Evolutionary conservation across 1,140 invertebrate species (phyloP).

Genomic region (Habropoda laboriosa): DNA sequence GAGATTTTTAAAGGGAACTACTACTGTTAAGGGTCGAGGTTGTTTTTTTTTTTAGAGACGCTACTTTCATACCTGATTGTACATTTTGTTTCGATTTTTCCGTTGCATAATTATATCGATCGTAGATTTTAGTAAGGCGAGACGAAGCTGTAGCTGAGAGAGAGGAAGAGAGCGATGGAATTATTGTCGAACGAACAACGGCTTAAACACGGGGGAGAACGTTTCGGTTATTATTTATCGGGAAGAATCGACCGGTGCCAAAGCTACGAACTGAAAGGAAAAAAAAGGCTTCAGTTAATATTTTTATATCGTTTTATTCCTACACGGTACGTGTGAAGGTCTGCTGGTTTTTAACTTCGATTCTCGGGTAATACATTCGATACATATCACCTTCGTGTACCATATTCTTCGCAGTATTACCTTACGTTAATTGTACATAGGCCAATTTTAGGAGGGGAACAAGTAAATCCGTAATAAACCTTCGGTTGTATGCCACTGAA

Average conservation of each 20-base stretch:
- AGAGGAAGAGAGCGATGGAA: too few relatives aligned
- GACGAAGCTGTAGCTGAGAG: not conserved
- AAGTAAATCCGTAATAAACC: not conserved
- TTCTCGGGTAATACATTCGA: not conserved
- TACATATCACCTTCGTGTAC: not conserved
- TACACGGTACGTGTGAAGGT: not conserved
- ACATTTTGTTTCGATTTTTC: not conserved
- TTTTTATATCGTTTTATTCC: not conserved
- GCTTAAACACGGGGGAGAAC: too few relatives aligned
- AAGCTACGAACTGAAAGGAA: not conserved
- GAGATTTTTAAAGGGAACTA: not conserved
- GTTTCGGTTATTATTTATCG: not conserved
- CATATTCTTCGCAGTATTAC: slow-evolving; percentile 4
- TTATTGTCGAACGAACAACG: fast-evolving
- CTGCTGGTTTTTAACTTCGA: not conserved
- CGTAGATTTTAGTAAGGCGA: not conserved
- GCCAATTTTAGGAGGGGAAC: too few relatives aligned
- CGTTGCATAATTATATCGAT: not conserved
- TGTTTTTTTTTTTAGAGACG: too few relatives aligned
- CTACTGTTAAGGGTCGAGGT: too few relatives aligned
- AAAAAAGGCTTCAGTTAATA: not conserved
- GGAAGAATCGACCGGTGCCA: not conserved
- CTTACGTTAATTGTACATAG: not conserved
- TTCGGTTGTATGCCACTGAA: not conserved
- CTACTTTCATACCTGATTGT: slow-evolving; percentile 27